Evolutionary conservation across 1,140 invertebrate genomes (phyloP).

Genomic region (Vollenhovia emeryi): DNA sequence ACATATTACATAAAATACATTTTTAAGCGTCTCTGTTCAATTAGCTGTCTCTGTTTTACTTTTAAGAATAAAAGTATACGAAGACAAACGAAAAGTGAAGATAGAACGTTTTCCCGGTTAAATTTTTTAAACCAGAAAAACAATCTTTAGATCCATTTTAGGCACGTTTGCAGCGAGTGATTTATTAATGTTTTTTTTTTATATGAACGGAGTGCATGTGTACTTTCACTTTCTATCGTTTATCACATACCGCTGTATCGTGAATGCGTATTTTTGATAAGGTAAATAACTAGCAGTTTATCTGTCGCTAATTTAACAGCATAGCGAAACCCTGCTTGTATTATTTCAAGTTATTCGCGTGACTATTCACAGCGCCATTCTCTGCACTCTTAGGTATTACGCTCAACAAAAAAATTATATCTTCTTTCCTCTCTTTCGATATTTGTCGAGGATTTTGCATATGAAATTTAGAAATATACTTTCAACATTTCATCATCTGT

Average conservation of each 20-base stretch:
- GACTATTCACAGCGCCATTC: conserved; percentile 57
- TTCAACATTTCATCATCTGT: background rate
- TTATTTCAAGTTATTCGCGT: background rate
- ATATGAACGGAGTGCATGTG: background rate
- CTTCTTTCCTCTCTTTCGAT: background rate
- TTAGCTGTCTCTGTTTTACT: background rate
- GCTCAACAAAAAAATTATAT: conserved; percentile 25
- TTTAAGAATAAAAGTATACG: background rate
- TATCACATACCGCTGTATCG: background rate
- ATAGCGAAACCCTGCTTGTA: background rate
- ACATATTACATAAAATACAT: background rate
- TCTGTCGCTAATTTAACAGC: background rate
- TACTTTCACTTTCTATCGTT: background rate
- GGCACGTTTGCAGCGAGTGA: background rate
- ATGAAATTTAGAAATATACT: conserved; percentile 12
- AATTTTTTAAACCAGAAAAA: background rate
- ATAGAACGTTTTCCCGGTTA: background rate
- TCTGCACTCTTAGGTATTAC: conserved; percentile 72
- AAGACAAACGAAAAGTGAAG: background rate
- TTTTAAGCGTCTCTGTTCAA: background rate
- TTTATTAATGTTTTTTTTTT: conserved; percentile 28
- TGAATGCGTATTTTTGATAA: background rate
- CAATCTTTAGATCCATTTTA: background rate
- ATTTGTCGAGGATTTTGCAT: background rate
- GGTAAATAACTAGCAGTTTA: background rate